phyloP scores from a whole-genome alignment of 2,888 invertebrate genomes.

The Drosophila ustulata region DNA sequence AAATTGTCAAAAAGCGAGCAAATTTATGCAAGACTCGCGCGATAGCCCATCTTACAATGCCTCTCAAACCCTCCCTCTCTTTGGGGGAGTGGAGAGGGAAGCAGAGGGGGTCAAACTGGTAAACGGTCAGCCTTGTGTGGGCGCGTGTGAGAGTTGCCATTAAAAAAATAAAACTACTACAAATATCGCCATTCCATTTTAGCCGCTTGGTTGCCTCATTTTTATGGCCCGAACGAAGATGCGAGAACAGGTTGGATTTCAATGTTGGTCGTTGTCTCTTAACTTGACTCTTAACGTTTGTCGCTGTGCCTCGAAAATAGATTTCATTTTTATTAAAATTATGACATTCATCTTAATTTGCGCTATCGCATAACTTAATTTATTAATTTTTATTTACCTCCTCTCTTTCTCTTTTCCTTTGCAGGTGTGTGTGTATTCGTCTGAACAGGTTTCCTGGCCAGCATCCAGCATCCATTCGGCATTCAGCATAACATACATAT shows the following conservation, averaged over 20 bases:
- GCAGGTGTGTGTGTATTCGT: constrained; percentile 67
- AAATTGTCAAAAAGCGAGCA: constrained; percentile 65
- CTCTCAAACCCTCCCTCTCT: not conserved
- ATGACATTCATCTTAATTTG: constrained; percentile 82
- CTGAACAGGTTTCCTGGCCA: constrained; percentile 54
- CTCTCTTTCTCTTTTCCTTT: constrained; percentile 37
- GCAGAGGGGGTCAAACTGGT: constrained; percentile 21
- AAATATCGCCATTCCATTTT: constrained; percentile 4
- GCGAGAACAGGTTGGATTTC: constrained; percentile 60
- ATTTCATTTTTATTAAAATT: constrained; percentile 79
- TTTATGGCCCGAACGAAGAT: constrained; percentile 15
- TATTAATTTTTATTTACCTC: constrained; percentile 64
- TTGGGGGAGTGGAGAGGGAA: no score
- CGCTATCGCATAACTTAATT: constrained; percentile 76
- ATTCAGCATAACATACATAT: not conserved
- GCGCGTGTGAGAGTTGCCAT: constrained; percentile 71
- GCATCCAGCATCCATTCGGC: constrained; percentile 18
- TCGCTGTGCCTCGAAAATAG: constrained; percentile 63
- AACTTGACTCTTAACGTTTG: constrained; percentile 5
- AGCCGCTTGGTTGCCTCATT: constrained; percentile 12
- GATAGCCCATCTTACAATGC: constrained; percentile 59
- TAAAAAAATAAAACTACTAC: constrained; percentile 34
- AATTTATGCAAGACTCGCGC: constrained; percentile 73
- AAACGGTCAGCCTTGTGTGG: constrained; percentile 62
- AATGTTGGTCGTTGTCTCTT: not conserved